Evolutionary conservation across 1,140 invertebrate species (phyloP).

Genomic region (Drosophila tristis): DNA sequence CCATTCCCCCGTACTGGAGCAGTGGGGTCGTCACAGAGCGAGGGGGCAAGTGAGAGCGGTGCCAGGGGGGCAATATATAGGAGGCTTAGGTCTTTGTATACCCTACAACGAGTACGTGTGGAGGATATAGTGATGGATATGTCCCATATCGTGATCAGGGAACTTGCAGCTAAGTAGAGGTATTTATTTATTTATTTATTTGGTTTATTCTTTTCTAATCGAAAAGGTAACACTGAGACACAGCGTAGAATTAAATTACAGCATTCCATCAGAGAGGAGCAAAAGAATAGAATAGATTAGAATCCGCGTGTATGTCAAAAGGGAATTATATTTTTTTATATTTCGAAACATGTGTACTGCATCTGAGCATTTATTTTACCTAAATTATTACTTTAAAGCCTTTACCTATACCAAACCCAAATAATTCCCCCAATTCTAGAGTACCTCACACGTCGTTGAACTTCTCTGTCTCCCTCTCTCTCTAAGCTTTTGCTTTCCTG

Average conservation of each 20-base stretch:
- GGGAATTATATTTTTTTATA: background rate
- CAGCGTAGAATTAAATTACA: too few species aligned
- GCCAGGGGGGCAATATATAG: conserved; percentile 23
- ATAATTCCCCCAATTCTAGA: background rate
- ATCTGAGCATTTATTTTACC: too few species aligned
- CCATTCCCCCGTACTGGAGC: conserved; percentile 6
- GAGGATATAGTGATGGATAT: too few species aligned
- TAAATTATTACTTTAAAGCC: background rate
- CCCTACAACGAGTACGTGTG: background rate
- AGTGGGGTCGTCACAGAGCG: background rate
- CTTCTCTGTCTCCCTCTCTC: background rate
- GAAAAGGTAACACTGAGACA: too few species aligned
- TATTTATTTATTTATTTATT: too few species aligned
- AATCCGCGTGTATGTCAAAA: too few species aligned
- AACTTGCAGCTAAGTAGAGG: too few species aligned
- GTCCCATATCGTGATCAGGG: too few species aligned
- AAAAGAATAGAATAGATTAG: too few species aligned
- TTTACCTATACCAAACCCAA: too few species aligned
- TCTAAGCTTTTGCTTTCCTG: conserved; percentile 25
- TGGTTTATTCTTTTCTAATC: background rate
- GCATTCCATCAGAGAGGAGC: too few species aligned
- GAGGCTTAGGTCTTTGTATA: conserved; percentile 7
- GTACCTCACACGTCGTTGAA: conserved; percentile 24
- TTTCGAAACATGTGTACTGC: too few species aligned
- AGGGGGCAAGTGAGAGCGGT: background rate